These are phyloP conservation scores for Allygus modestus DNA, from an alignment of 2,888 invertebrate species.

Conservation along the genomic window DNA sequence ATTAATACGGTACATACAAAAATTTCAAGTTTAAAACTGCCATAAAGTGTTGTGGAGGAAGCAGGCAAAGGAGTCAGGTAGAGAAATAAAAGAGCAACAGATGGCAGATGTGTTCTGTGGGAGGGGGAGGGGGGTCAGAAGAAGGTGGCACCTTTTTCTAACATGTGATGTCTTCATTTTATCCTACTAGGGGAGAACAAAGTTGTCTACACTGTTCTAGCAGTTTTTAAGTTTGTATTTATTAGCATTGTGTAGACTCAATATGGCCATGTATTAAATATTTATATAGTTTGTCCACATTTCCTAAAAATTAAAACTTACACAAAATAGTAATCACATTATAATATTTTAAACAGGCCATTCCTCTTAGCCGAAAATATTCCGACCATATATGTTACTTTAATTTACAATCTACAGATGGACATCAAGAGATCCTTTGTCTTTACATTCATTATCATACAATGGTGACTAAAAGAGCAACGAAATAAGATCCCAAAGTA, in stretches of 20 bases:
- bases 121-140: background rate
- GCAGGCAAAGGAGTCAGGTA: conserved; percentile 1
- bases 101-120: background rate
- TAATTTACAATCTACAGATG: conserved; percentile 17
- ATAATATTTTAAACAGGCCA: conserved; percentile 7
- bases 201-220: background rate
- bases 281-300: background rate
- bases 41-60: background rate
- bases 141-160: background rate
- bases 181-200: background rate
- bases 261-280: too few species aligned
- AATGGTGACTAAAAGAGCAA: conserved; percentile 33
- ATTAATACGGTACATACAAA: too few species aligned
- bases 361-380: background rate
- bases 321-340: background rate
- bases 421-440: conserved; percentile 30
- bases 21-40: too few species aligned
- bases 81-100: background rate
- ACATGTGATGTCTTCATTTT: conserved; percentile 22
- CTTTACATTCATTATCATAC: conserved; percentile 29
- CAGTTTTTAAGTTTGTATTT: background rate
- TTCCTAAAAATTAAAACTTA: background rate
- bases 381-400: conserved; percentile 6
- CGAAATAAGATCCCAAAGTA: conserved; percentile 13
- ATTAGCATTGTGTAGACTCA: too few species aligned